Evolutionary conservation across 2,797 vertebrate genomes (phyloP).

Genomic region (Tadarida brasiliensis): DNA sequence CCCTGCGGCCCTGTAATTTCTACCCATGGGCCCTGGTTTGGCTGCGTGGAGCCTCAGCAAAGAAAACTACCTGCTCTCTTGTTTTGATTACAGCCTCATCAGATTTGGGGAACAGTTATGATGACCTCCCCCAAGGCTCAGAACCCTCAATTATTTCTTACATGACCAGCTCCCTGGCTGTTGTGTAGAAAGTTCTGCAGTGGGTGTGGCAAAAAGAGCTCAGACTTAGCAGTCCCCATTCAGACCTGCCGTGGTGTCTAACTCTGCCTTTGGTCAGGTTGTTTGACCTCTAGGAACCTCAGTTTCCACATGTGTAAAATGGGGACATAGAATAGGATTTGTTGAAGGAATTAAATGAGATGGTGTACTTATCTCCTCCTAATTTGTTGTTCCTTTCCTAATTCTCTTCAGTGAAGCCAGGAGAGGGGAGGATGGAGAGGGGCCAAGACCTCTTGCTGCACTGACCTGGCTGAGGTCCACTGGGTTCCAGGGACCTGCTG

Average conservation of each 20-base stretch:
- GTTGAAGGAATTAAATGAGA: neutral
- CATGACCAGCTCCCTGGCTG: neutral
- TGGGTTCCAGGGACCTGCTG: neutral
- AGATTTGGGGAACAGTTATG: neutral
- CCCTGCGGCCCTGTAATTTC: too few species aligned
- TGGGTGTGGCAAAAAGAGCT: too few species aligned
- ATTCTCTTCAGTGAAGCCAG: neutral
- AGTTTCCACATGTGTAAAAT: neutral
- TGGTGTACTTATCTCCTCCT: neutral
- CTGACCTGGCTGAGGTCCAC: neutral
- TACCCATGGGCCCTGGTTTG: neutral
- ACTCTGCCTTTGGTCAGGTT: neutral
- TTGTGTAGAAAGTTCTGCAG: neutral
- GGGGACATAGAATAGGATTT: neutral
- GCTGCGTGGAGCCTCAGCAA: neutral
- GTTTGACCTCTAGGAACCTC: neutral
- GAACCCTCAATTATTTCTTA: neutral
- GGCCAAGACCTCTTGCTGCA: too few species aligned
- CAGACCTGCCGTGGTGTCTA: neutral
- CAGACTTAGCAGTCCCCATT: fast-evolving
- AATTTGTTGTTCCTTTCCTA: neutral
- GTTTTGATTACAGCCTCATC: neutral
- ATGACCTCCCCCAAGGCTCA: neutral
- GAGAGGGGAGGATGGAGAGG: too few species aligned
- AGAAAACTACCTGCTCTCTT: neutral